Conservation (phyloP, 1,140 invertebrate genomes). For the Drosophila setifemur region DNA sequence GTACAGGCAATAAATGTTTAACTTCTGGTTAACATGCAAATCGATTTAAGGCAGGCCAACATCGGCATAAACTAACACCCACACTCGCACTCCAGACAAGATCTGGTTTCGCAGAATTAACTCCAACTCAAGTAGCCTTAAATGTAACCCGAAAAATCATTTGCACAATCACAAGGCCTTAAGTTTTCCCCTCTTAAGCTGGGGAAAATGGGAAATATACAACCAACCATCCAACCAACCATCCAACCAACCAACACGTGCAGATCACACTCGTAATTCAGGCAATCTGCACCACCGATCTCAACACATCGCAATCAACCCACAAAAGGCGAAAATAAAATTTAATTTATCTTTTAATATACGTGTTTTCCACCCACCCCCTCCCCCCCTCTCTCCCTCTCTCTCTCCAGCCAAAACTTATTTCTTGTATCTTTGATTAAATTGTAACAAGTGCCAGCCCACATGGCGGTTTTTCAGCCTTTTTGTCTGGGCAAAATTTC, state of each 20-base stretch:
- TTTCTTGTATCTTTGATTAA: constrained; percentile 67
- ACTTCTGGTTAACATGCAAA: constrained; percentile 24
- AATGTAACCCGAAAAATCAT: too few species aligned
- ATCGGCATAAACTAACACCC: constrained; percentile 14
- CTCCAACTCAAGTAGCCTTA: too few species aligned
- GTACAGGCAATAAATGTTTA: constrained; percentile 24
- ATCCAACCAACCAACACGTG: neutral
- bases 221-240: too few species aligned
- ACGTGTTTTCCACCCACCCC: too few species aligned
- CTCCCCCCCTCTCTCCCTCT: too few species aligned
- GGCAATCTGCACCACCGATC: constrained; percentile 26
- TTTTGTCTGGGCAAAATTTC: constrained; percentile 46
- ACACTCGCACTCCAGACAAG: neutral
- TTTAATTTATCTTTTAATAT: constrained; percentile 34
- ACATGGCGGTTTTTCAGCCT: constrained; percentile 55
- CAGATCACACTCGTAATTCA: constrained; percentile 42
- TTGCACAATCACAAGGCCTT: too few species aligned
- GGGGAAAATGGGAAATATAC: neutral
- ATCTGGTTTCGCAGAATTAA: too few species aligned
- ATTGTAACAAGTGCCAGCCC: constrained; percentile 78
- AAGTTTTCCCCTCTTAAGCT: too few species aligned
- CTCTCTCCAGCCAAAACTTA: neutral
- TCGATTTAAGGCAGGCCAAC: constrained; percentile 20
- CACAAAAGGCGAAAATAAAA: constrained; percentile 32
- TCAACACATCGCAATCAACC: constrained; percentile 45